Percentiles rank a stretch among this genome's conserved stretches.
Evolutionary conservation across 2,797 vertebrate genomes (phyloP).

Genomic region (Chiloscyllium punctatum): DNA sequence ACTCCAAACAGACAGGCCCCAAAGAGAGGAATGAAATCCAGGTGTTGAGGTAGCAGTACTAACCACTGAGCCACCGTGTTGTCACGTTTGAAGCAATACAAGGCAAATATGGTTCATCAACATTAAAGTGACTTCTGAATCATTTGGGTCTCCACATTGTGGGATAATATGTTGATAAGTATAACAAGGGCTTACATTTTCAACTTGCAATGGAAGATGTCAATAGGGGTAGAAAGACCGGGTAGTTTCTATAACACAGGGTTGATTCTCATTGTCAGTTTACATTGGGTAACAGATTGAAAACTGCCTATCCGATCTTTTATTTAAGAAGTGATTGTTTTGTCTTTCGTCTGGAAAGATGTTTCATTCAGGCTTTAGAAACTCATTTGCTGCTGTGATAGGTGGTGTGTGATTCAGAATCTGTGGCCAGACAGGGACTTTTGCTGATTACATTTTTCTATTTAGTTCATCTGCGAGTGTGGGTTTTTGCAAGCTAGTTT

Average conservation of each 20-base stretch:
- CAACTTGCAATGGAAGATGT: not conserved
- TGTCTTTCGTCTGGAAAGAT: not conserved
- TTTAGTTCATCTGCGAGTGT: not conserved
- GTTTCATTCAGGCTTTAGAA: not conserved
- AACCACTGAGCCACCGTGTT: no score
- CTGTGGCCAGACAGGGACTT: not conserved
- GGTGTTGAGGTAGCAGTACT: no score
- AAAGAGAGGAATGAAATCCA: no score
- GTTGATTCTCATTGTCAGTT: not conserved
- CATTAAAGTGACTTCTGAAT: not conserved
- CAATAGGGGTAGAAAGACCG: not conserved
- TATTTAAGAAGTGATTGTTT: not conserved
- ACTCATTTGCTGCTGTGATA: not conserved
- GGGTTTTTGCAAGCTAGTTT: no score
- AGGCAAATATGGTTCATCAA: not conserved
- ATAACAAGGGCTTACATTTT: not conserved
- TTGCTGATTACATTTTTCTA: no score
- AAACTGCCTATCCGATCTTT: not conserved
- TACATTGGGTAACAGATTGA: not conserved
- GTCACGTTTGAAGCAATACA: no score
- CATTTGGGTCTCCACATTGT: no score
- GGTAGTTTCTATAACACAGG: not conserved
- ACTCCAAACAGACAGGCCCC: no score
- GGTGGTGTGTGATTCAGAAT: not conserved
- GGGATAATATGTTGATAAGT: not conserved